Evolutionary conservation across 2,888 invertebrate genomes (phyloP).

Genomic region (Lepidocyrtinus sp.): DNA sequence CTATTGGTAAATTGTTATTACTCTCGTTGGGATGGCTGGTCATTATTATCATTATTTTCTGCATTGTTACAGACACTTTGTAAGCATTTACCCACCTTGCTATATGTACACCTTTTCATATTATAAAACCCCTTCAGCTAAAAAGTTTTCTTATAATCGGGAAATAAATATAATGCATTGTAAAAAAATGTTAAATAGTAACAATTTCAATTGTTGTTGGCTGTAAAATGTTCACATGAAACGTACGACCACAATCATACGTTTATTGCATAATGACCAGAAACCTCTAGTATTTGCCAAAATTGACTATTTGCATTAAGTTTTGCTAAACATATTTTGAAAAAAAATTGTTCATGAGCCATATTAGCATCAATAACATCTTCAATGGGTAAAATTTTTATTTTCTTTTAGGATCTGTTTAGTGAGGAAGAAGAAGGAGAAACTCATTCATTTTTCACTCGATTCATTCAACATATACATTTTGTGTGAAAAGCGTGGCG

Average conservation of each 20-base stretch:
- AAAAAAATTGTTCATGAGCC: conserved; percentile 30
- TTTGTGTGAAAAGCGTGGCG: conserved; percentile 20
- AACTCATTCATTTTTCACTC: conserved; percentile 39
- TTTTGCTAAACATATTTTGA: neutral
- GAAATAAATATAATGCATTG: too few relatives aligned
- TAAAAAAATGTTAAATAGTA: too few relatives aligned
- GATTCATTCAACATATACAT: conserved; percentile 52
- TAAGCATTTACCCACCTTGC: too few relatives aligned
- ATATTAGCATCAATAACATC: conserved; percentile 35
- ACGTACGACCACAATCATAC: conserved; percentile 3
- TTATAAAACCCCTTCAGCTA: neutral
- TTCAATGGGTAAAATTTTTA: conserved; percentile 13
- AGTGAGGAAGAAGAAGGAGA: neutral
- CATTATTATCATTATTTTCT: conserved; percentile 59
- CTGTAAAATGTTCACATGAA: conserved; percentile 45
- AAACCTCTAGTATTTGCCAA: conserved; percentile 51
- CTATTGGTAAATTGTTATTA: conserved; percentile 14
- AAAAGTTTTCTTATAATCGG: too few relatives aligned
- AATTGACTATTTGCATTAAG: conserved; percentile 53
- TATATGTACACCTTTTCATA: too few relatives aligned
- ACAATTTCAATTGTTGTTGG: conserved; percentile 31
- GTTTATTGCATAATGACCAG: conserved; percentile 48
- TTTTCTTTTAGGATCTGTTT: conserved; percentile 28
- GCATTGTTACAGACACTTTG: conserved; percentile 57
- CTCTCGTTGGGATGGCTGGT: conserved; percentile 17